phyloP scores from a whole-genome alignment of 2,113 vertebrate species.

The Pungitius pungitius region DNA sequence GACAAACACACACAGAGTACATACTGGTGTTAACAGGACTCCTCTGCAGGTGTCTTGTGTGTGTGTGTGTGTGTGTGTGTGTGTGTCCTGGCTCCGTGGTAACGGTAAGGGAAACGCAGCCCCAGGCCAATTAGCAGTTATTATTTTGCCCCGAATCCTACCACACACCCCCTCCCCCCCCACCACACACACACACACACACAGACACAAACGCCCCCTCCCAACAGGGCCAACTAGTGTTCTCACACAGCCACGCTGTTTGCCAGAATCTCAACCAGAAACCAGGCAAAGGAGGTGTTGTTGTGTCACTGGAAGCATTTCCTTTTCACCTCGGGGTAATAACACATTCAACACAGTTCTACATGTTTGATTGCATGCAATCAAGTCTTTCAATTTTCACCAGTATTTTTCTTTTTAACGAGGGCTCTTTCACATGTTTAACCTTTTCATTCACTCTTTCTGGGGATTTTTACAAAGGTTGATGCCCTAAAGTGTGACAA shows the following conservation, averaged over 20 bases:
- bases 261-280: conserved; percentile 47
- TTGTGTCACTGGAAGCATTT: conserved; percentile 66
- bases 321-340: conserved; percentile 63
- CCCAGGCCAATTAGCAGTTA: conserved; percentile 81
- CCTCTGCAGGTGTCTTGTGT: conserved; percentile 60
- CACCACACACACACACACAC: conserved; percentile 24
- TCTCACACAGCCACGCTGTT: conserved; percentile 47
- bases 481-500: background rate
- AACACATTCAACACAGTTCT: conserved; percentile 61
- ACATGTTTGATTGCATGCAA: conserved; percentile 58
- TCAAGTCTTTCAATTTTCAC: conserved; percentile 59
- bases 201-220: background rate
- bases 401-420: conserved; percentile 42
- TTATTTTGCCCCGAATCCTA: conserved; percentile 69
- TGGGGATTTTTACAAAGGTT: conserved; percentile 5
- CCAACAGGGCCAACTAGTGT: conserved; percentile 37
- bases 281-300: conserved; percentile 59
- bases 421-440: conserved; percentile 40
- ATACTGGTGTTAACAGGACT: conserved; percentile 52
- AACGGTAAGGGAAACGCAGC: conserved; percentile 54
- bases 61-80: conserved; percentile 40
- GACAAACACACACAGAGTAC: conserved; percentile 16
- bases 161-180: conserved; percentile 22
- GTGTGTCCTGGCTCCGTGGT: conserved; percentile 58
- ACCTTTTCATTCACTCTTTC: conserved; percentile 9